Evolutionary conservation across 2,888 invertebrate genomes (phyloP).

Genomic region (Eledona agricola): DNA sequence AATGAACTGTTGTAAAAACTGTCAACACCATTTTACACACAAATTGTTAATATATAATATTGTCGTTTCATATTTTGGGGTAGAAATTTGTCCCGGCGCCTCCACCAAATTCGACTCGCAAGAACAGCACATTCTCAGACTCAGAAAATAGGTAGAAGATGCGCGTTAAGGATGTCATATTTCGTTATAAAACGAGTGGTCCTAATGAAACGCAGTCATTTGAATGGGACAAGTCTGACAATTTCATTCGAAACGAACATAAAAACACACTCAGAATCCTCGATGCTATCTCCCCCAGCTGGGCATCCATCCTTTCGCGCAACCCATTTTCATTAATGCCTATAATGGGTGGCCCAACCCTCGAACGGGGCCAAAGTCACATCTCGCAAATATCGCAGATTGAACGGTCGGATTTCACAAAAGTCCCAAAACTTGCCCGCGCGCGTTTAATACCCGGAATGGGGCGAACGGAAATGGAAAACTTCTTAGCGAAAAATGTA

Average conservation of each 20-base stretch:
- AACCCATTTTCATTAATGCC: slow-evolving; percentile 58
- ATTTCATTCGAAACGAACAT: slow-evolving; percentile 59
- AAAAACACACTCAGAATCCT: slow-evolving; percentile 59
- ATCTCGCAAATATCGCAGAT: slow-evolving; percentile 44
- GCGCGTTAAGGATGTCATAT: no score
- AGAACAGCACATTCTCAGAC: no score
- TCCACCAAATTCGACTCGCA: no score
- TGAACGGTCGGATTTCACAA: slow-evolving; percentile 38
- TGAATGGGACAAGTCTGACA: slow-evolving; percentile 59
- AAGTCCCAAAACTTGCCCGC: slow-evolving; percentile 35
- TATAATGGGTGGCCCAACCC: slow-evolving; percentile 49
- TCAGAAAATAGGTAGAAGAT: no score
- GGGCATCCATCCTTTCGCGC: slow-evolving; percentile 49
- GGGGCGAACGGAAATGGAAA: slow-evolving; percentile 38
- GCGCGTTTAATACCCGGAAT: slow-evolving; percentile 33
- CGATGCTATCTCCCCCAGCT: slow-evolving; percentile 53
- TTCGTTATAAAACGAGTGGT: no score
- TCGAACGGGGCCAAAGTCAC: slow-evolving; percentile 44
- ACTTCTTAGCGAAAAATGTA: slow-evolving; percentile 38
- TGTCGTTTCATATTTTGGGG: no score
- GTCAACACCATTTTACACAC: no score
- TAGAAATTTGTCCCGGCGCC: no score
- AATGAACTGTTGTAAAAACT: no score
- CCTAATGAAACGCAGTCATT: slow-evolving; percentile 54
- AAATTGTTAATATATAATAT: no score